phyloP scores from a whole-genome alignment of 2,888 invertebrate genomes.

The Gasteruption jaculator region DNA sequence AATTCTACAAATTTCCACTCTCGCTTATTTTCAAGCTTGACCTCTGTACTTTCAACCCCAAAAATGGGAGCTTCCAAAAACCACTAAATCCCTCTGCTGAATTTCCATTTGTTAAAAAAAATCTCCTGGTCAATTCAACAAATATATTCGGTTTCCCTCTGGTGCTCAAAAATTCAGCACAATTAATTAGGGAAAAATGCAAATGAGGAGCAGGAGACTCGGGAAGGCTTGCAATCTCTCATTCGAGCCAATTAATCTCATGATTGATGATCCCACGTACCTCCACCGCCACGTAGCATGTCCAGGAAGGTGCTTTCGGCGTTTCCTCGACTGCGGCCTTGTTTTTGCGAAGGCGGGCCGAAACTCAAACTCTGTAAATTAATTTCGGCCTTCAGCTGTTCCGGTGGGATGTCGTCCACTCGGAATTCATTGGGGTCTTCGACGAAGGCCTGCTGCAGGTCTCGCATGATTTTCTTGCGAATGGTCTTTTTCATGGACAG shows the following conservation, averaged over 20 bases:
- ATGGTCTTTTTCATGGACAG: slow-evolving; percentile 86
- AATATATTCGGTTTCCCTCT: too few species aligned
- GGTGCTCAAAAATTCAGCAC: too few species aligned
- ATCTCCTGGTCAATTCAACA: too few species aligned
- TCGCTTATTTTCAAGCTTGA: too few species aligned
- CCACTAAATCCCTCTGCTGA: too few species aligned
- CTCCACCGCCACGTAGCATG: slow-evolving; percentile 62
- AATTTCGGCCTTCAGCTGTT: slow-evolving; percentile 65
- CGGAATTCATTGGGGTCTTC: slow-evolving; percentile 70
- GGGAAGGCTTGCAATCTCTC: background rate
- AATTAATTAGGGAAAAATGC: too few species aligned
- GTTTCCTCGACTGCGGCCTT: slow-evolving; percentile 51
- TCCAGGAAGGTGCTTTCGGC: slow-evolving; percentile 64
- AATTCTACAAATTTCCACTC: too few species aligned
- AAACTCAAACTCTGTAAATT: slow-evolving; percentile 67
- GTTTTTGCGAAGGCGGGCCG: slow-evolving; percentile 52
- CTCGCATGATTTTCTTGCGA: slow-evolving; percentile 79
- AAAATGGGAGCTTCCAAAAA: too few species aligned
- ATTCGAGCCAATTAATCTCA: background rate
- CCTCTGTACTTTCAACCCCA: too few species aligned
- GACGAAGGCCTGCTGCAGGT: slow-evolving; percentile 71
- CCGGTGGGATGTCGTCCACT: slow-evolving; percentile 65
- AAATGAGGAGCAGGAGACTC: too few species aligned
- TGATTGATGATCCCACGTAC: too few species aligned
- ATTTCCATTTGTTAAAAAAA: too few species aligned